Evolutionary conservation across 2,888 invertebrate species (phyloP), one percentile per base, ranked within the genome.

Genomic region (Sphinx pinastri): DNA sequence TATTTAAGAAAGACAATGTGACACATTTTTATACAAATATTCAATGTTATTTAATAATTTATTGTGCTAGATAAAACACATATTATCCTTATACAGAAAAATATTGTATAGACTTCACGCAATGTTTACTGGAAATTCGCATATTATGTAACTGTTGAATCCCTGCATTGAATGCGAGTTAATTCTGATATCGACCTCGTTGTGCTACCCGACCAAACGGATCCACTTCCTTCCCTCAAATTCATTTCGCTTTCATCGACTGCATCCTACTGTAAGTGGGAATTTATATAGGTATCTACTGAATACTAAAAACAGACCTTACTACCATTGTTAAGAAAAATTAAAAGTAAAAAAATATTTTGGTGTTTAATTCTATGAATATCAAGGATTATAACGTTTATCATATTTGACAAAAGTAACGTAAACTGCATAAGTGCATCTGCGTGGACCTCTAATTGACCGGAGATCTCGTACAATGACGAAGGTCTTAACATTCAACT

Each of bases 191-290:
- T 54, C 72, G 74, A 70, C 75, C 77, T 74, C 73, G 76, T 80
- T 79, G 77, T 77, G 74, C 75, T 80, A 81, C 84, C 84, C 84
- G 83, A 80, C 38, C 52, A 10, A 63, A 63, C 60, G 69, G 63
- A 54, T 54, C 54, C 52, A 60, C 19, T 69, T 63, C 69, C 69
- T 63, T 63, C 60, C 60, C 38, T 55, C 59, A 54, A 63, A 54
- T 63, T 72, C 75, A 72, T 74, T 71, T 75, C 72, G 73, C 76
- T 77, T 79, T 76, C 76, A 76, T 71, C 19, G 8, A 19, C 49
- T 63, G 19, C 63, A 63, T 55, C 55, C 55, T 55, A 55, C 19
- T 63, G 47, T 63, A 38, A 38, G 49, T 63, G 19, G 63, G 13
- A 13, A 63, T 49, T 49, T 12, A 12, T 47, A 38, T 7, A 13